Evolutionary conservation across 2,888 invertebrate genomes (phyloP).

Genomic region (Himalopsyche anomala): DNA sequence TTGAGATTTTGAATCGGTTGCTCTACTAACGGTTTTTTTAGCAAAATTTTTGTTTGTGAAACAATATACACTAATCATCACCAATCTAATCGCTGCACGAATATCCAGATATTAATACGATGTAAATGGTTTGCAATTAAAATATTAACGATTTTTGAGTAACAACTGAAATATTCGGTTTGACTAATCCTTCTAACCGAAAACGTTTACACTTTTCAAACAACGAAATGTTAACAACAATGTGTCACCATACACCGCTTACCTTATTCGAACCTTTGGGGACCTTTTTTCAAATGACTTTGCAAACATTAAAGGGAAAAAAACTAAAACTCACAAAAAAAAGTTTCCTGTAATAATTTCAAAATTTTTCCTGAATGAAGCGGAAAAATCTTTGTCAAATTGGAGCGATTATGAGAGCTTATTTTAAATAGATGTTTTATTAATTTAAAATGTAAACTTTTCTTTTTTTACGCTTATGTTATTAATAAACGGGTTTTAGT

Average conservation of each 20-base stretch:
- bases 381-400: background rate
- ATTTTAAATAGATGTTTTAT: constrained; percentile 36
- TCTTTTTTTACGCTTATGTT: constrained; percentile 1
- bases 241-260: background rate
- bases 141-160: too few species aligned
- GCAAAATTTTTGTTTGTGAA: too few species aligned
- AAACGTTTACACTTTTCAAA: constrained; percentile 18
- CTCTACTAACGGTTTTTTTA: too few species aligned
- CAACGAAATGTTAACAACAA: background rate
- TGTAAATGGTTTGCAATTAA: too few species aligned
- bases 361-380: background rate
- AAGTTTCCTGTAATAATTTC: background rate
- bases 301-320: constrained; percentile 25
- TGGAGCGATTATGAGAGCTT: constrained; percentile 22
- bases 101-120: background rate
- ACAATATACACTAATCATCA: too few species aligned
- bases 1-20: too few species aligned
- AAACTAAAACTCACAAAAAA: constrained; percentile 23
- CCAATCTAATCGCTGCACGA: background rate
- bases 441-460: constrained; percentile 28
- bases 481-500: constrained; percentile 16
- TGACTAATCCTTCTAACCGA: background rate
- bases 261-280: background rate
- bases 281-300: constrained; percentile 34
- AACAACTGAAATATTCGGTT: background rate